Evolutionary conservation across 2,113 vertebrate species (phyloP).

Genomic region (Arothron firmamentum): DNA sequence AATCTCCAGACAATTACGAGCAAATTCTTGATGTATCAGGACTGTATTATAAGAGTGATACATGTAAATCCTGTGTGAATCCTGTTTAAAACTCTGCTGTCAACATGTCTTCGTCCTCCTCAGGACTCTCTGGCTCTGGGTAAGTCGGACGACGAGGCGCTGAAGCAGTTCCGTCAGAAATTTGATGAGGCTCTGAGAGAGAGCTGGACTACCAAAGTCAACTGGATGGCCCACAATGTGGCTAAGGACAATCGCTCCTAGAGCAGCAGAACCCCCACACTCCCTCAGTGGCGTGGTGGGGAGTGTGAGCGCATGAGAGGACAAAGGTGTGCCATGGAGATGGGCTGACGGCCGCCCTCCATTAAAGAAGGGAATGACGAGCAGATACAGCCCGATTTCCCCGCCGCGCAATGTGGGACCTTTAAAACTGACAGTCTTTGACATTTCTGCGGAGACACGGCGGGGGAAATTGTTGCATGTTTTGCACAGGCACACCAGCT

Average conservation of each 20-base stretch:
- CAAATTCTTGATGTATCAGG: too few species aligned
- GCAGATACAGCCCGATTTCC: conserved; percentile 1
- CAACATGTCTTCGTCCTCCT: background rate
- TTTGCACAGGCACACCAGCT: conserved; percentile 60
- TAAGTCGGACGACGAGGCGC: conserved; percentile 93
- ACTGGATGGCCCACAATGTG: conserved; percentile 99
- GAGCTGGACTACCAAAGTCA: conserved; percentile 99
- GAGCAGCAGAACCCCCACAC: conserved; percentile 40
- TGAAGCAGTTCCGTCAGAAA: conserved; percentile 98
- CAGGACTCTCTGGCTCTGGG: conserved; percentile 94
- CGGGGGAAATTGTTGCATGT: conserved; percentile 39
- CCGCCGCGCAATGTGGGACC: background rate
- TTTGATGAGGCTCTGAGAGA: conserved; percentile 97
- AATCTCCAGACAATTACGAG: too few species aligned
- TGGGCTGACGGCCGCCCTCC: conserved; percentile 9
- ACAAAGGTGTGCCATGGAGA: conserved; percentile 25
- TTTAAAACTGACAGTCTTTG: conserved; percentile 23
- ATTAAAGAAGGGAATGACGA: conserved; percentile 61
- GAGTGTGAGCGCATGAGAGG: conserved; percentile 6
- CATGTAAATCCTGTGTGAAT: too few species aligned
- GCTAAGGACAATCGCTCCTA: conserved; percentile 96
- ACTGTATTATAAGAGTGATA: too few species aligned
- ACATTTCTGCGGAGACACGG: conserved; percentile 48
- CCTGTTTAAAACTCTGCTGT: too few species aligned
- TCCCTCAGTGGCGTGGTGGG: conserved; percentile 17